Conservation (phyloP, 1,140 invertebrate genomes). For the Drosophila biarmipes region DNA sequence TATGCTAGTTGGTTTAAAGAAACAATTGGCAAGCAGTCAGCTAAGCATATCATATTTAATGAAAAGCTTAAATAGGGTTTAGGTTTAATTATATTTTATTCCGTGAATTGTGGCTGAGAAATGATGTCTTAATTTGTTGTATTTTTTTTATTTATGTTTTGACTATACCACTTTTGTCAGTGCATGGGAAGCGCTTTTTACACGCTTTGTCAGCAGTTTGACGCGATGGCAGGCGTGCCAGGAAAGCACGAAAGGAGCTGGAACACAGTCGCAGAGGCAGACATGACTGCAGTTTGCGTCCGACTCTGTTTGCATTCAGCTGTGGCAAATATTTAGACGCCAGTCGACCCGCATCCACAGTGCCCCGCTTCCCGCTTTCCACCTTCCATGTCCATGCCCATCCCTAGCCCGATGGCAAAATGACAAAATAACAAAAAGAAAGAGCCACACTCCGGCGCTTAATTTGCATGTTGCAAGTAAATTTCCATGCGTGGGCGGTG, state of each 20-base stretch:
- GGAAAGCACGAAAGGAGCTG: neutral
- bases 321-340: conserved; percentile 49
- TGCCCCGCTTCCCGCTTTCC: neutral
- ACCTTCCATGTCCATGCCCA: neutral
- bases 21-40: too few relatives aligned
- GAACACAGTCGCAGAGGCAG: neutral
- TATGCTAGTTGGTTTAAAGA: too few relatives aligned
- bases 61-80: too few relatives aligned
- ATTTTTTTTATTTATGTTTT: too few relatives aligned
- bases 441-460: neutral
- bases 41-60: too few relatives aligned
- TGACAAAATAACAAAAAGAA: neutral
- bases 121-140: too few relatives aligned
- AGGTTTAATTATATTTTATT: too few relatives aligned
- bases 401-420: neutral
- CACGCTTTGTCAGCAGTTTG: conserved; percentile 20
- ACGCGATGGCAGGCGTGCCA: neutral
- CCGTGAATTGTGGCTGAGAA: too few relatives aligned
- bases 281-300: conserved; percentile 33
- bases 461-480: conserved; percentile 42
- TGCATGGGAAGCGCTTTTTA: neutral
- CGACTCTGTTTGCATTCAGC: conserved; percentile 36
- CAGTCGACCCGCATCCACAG: conserved; percentile 5
- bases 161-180: neutral
- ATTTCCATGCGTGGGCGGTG: conserved; percentile 11